A percentile compares a stretch with the other conserved stretches of the same genome.
Evolutionary conservation across 2,888 invertebrate species (phyloP).

Genomic region (Nycteola revayana): DNA sequence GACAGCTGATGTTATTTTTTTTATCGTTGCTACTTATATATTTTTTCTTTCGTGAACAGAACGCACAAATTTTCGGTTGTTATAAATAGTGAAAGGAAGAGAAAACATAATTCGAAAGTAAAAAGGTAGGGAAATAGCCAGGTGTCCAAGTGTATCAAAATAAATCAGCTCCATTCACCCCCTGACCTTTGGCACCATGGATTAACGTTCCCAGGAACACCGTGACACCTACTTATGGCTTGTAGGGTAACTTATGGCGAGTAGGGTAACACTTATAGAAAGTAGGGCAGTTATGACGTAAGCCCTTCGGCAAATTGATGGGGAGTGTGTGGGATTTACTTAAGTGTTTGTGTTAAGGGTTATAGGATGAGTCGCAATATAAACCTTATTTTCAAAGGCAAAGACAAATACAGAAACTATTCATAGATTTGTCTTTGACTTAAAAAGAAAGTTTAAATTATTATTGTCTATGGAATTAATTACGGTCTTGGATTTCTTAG

Average conservation of each 20-base stretch:
- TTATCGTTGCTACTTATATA: no score
- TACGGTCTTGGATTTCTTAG: no score
- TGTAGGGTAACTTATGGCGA: conserved; percentile 21
- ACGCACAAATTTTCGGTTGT: no score
- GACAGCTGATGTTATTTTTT: no score
- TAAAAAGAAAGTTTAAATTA: no score
- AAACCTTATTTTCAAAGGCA: neutral
- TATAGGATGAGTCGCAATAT: neutral
- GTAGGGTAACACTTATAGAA: conserved; percentile 4
- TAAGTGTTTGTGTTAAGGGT: neutral
- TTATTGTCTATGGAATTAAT: no score
- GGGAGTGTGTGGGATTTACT: conserved; percentile 6
- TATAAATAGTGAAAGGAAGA: no score
- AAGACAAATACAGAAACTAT: no score
- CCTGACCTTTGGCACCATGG: conserved; percentile 44
- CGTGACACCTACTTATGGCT: conserved; percentile 28
- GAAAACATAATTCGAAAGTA: no score
- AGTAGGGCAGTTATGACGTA: conserved; percentile 9
- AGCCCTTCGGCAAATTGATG: conserved; percentile 18
- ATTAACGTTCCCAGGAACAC: conserved; percentile 50
- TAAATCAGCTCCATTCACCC: conserved; percentile 45
- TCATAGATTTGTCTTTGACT: no score
- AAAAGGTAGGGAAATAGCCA: conserved; percentile 17
- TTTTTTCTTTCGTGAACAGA: no score
- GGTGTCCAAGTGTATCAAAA: conserved; percentile 40